A percentile compares a stretch with the other conserved stretches of the same genome.
phyloP scores from a whole-genome alignment of 1,140 invertebrate species.

The Drosophila bocqueti region DNA sequence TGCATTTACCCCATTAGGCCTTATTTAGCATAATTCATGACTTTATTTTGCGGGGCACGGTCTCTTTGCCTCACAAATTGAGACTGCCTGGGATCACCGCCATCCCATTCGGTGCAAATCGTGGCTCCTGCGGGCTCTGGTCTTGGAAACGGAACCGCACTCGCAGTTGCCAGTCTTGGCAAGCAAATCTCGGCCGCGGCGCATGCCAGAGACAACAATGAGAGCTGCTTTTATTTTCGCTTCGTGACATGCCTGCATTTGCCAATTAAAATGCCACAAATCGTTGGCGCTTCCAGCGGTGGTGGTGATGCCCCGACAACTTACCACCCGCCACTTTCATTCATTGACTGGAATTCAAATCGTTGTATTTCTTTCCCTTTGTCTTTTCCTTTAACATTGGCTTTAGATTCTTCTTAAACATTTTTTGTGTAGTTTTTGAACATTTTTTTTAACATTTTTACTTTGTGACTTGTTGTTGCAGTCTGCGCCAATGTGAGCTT shows the following conservation, averaged over 20 bases:
- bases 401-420: background rate
- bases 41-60: slow-evolving; percentile 2
- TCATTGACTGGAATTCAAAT: slow-evolving; percentile 38
- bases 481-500: slow-evolving; percentile 78
- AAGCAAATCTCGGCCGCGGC: slow-evolving; percentile 28
- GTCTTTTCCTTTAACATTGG: slow-evolving; percentile 4
- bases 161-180: slow-evolving; percentile 16
- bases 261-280: slow-evolving; percentile 82
- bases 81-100: slow-evolving; percentile 1
- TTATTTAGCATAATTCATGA: slow-evolving; percentile 7
- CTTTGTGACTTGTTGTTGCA: slow-evolving; percentile 15
- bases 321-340: slow-evolving; percentile 57
- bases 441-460: background rate
- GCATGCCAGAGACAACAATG: slow-evolving; percentile 46
- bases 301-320: slow-evolving; percentile 24
- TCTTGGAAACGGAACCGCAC: background rate
- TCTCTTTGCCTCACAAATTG: background rate
- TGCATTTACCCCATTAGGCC: background rate
- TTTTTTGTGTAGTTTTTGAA: slow-evolving; percentile 5
- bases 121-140: slow-evolving; percentile 14
- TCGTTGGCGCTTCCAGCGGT: slow-evolving; percentile 60
- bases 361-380: slow-evolving; percentile 37
- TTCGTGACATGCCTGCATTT: slow-evolving; percentile 70
- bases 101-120: background rate
- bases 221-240: slow-evolving; percentile 40